Conservation (phyloP, 2,797 vertebrate species). For the Propithecus perrieri region DNA sequence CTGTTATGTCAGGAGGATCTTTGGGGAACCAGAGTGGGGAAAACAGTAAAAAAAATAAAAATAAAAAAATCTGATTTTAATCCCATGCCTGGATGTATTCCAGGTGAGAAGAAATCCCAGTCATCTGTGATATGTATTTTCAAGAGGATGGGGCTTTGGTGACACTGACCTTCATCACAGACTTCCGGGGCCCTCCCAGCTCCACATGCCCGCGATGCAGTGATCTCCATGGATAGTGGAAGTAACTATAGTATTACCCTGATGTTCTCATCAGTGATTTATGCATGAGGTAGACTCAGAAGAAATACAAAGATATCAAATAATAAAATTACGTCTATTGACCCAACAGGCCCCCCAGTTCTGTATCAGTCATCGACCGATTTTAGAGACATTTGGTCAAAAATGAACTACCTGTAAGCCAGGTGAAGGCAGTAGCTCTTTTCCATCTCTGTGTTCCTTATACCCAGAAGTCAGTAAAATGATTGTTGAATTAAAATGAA, state of each 20-base stretch:
- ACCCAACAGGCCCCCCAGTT: too few species aligned
- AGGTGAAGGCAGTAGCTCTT: background rate
- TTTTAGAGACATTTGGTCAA: background rate
- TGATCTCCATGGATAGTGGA: fast-evolving
- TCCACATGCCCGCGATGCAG: fast-evolving
- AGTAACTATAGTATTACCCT: fast-evolving
- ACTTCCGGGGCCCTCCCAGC: background rate
- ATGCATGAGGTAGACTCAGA: fast-evolving
- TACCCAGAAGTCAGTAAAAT: background rate
- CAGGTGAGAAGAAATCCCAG: background rate
- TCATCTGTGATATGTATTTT: background rate
- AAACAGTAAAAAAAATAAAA: too few species aligned
- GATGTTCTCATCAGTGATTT: fast-evolving
- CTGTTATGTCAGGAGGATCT: background rate
- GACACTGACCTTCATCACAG: fast-evolving
- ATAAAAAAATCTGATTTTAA: too few species aligned
- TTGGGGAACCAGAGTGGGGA: background rate
- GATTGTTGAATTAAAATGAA: background rate
- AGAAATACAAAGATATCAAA: background rate
- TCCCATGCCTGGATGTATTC: background rate
- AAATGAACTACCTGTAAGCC: background rate
- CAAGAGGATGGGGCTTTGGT: background rate
- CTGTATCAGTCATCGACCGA: fast-evolving
- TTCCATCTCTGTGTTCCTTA: background rate
- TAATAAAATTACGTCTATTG: background rate